These are phyloP conservation scores for Drosophila lacertosa DNA, from an alignment of 1,140 invertebrate species.

Conservation along the genomic window DNA sequence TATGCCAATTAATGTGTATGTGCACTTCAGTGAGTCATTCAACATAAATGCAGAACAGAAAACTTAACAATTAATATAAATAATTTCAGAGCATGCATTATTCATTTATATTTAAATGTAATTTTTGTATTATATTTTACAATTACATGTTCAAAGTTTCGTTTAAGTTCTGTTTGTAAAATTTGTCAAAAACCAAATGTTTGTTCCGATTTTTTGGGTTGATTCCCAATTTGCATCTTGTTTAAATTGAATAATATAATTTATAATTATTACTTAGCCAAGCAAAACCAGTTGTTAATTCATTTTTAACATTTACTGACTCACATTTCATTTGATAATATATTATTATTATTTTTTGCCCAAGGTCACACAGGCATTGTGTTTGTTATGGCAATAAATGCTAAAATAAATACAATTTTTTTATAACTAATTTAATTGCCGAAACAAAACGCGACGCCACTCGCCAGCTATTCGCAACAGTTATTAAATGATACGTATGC, in stretches of 20 bases:
- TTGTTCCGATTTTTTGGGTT: neutral
- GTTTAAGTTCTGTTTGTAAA: neutral
- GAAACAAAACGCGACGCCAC: conserved; percentile 37
- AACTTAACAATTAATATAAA: no score
- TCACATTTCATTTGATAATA: conserved; percentile 25
- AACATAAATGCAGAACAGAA: neutral
- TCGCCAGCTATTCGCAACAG: conserved; percentile 24
- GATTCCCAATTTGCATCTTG: conserved; percentile 16
- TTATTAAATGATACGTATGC: conserved; percentile 43
- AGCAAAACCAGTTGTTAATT: conserved; percentile 37
- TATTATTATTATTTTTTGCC: neutral
- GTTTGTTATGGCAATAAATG: conserved; percentile 59
- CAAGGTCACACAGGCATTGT: conserved; percentile 6
- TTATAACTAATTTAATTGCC: conserved; percentile 66
- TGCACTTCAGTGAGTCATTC: neutral
- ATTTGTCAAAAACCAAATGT: neutral
- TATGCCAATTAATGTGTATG: neutral
- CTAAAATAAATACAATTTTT: conserved; percentile 58
- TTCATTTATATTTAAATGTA: no score
- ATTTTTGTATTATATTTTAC: no score
- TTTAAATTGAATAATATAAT: conserved; percentile 33
- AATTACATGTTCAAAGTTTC: no score
- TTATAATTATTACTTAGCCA: conserved; percentile 23
- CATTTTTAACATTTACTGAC: conserved; percentile 28
- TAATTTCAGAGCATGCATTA: no score